A percentile compares a stretch with the other conserved stretches of the same genome.
phyloP scores from a whole-genome alignment of 2,113 vertebrate genomes.

The Aleadryas rufinucha region DNA sequence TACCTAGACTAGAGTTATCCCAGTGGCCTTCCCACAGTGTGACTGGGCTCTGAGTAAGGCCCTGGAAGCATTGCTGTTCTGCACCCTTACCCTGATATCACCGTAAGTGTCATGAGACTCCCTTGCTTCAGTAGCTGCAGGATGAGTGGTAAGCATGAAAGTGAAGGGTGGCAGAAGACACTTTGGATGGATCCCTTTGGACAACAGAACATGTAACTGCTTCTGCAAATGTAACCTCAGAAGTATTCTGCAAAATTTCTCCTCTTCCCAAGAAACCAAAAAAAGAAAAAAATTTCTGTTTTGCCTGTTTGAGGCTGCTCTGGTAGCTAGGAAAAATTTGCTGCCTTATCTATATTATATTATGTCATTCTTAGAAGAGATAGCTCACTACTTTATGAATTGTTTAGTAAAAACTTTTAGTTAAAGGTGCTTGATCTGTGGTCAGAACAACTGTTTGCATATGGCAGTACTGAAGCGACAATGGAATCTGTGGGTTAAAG shows the following conservation, averaged over 20 bases:
- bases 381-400: not conserved
- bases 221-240: not conserved
- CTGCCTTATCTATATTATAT: not conserved
- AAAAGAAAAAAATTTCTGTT: conserved; percentile 3
- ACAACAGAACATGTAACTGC: not conserved
- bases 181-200: not conserved
- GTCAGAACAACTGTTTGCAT: not conserved
- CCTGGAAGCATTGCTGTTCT: fast-evolving
- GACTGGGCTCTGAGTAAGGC: not conserved
- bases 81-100: no score
- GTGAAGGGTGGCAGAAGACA: not conserved
- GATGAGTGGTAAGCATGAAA: not conserved
- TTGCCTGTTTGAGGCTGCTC: not conserved
- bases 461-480: not conserved
- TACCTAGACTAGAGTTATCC: not conserved
- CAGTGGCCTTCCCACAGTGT: fast-evolving
- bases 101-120: not conserved
- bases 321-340: not conserved
- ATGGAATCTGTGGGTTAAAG: not conserved
- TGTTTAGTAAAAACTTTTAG: not conserved
- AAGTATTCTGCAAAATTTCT: not conserved
- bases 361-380: not conserved
- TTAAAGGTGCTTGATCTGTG: not conserved
- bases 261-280: not conserved
- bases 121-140: not conserved